These are phyloP conservation scores for Arctocebus calabarensis DNA, from an alignment of 2,797 vertebrate species.

Conservation along the genomic window DNA sequence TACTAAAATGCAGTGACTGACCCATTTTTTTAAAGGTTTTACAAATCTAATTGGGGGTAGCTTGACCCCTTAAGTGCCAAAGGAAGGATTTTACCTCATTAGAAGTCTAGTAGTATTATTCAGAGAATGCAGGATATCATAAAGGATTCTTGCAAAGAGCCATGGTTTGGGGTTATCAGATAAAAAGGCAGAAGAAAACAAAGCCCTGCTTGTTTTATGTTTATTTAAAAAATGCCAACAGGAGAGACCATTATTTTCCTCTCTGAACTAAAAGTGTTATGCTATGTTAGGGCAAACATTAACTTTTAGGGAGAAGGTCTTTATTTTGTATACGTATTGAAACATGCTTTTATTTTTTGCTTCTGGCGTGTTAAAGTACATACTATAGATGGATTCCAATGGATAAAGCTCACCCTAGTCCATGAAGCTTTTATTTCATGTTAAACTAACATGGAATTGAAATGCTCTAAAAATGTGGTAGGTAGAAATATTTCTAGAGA, in stretches of 20 bases:
- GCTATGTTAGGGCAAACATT: slow-evolving; percentile 65
- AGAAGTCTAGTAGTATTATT: slow-evolving; percentile 28
- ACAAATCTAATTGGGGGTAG: slow-evolving; percentile 42
- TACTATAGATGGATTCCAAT: background rate
- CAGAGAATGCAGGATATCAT: slow-evolving; percentile 10
- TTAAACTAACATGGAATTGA: slow-evolving; percentile 27
- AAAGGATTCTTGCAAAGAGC: slow-evolving; percentile 20
- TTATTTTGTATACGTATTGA: slow-evolving; percentile 53
- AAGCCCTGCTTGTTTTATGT: background rate
- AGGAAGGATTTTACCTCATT: slow-evolving; percentile 58
- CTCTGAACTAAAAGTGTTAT: slow-evolving; percentile 50
- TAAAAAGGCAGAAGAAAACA: slow-evolving; percentile 17
- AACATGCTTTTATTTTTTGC: slow-evolving; percentile 15
- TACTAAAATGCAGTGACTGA: slow-evolving; percentile 43
- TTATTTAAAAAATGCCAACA: slow-evolving; percentile 59
- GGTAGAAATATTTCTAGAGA: slow-evolving; percentile 42
- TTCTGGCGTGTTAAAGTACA: slow-evolving; percentile 28
- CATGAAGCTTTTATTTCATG: background rate
- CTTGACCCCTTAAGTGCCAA: background rate
- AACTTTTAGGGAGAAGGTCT: slow-evolving; percentile 69
- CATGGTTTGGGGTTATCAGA: background rate
- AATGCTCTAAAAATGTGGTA: background rate
- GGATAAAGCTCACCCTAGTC: background rate
- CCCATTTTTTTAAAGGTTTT: slow-evolving; percentile 62
- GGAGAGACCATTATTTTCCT: slow-evolving; percentile 42